These are phyloP conservation scores for Grallaria varia DNA, from an alignment of 2,113 vertebrate genomes.

Conservation along the genomic window DNA sequence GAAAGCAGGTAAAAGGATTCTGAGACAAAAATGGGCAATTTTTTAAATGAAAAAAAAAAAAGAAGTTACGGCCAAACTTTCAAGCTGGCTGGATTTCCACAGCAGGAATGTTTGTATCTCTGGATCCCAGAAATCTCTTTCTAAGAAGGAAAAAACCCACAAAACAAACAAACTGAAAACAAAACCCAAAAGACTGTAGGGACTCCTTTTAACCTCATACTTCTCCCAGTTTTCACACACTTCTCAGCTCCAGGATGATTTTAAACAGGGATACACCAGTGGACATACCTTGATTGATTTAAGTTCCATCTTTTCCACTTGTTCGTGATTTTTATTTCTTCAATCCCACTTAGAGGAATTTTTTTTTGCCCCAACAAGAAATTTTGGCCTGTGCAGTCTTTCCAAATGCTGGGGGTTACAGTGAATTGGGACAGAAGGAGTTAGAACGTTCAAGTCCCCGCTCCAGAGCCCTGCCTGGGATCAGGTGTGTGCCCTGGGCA, in stretches of 20 bases:
- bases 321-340: background rate
- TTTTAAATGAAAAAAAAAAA: background rate
- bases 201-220: background rate
- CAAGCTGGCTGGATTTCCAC: background rate
- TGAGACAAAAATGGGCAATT: background rate
- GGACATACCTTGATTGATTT: background rate
- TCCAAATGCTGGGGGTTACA: background rate
- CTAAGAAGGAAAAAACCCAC: background rate
- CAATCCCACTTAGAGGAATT: background rate
- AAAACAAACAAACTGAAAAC: background rate
- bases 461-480: background rate
- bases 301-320: background rate
- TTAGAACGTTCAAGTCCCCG: background rate
- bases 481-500: background rate
- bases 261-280: background rate
- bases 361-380: accelerated
- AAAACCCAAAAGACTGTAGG: background rate
- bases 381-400: background rate
- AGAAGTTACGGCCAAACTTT: background rate
- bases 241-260: background rate
- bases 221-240: background rate
- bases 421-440: background rate
- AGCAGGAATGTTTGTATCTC: background rate
- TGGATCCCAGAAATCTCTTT: background rate
- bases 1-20: background rate